Base-by-base conservation (phyloP, 2,888 invertebrate species). In the Yponomeuta plumbellus region DNA sequence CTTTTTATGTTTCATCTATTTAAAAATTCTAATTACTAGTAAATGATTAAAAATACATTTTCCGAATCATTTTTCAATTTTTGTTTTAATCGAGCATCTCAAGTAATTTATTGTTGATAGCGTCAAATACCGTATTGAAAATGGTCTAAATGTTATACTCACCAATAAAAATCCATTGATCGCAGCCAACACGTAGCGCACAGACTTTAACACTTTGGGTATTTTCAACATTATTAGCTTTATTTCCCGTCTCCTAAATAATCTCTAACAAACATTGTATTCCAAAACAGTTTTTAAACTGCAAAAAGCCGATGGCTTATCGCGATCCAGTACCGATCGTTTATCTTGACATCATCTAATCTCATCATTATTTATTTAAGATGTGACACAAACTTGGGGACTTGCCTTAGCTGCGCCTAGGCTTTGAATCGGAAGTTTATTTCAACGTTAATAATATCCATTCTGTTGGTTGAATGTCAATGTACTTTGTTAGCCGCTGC, bases 161-260 rank as follows among this genome's bases (percentile, higher is more conserved):
- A 96, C 96, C 94, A 96, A 92, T 88, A 96, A 95, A 64, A 95
- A 76, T 70, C 94, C 88, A 84, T 96, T 96, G 75, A 96, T 94
- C 65, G 92, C 90, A 76, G 94, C 95, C 74, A 96, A 92, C 61
- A 94, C 92, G 84, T 95, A 95, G 79, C 94, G 94, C 76, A 96
- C 84, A 39, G 89, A 88, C 71, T 86, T 89, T 1, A 91, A 74
- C 67, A 80, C 69, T 66, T 80, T 84, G 83, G 86, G 93, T 84
- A 89, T 89, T 90, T 71, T 93, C 85, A 82, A 92, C 87, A 81
- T 92, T 76, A 74, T 86, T 74, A 52, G 44, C 44, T 52, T 17
- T 52, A 52, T 52, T 52, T 52, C 44, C 17, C 17, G 17, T 17
- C 17, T 4, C 44, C 17, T 17, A 34, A 34, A 10, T 34, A 34